These are phyloP conservation scores for Nibea albiflora DNA, from an alignment of 2,113 vertebrate genomes.

Conservation along the genomic window DNA sequence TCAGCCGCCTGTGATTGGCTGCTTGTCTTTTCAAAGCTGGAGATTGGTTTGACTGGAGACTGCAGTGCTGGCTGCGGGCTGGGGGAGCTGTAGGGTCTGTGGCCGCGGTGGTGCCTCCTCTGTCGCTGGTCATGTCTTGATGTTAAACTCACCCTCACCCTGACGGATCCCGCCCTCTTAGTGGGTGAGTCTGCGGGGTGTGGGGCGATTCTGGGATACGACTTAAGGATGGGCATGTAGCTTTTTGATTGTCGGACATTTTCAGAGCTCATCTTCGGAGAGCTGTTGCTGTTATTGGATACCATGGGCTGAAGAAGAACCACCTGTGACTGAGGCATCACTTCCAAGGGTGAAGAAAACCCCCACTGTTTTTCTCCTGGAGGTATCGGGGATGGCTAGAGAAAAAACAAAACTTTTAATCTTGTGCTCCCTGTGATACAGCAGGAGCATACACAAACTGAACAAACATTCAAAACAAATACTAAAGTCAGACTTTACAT, in stretches of 20 bases:
- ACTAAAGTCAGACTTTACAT: background rate
- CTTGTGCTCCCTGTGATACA: background rate
- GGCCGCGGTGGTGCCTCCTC: slow-evolving; percentile 56
- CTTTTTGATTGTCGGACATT: slow-evolving; percentile 83
- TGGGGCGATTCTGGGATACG: slow-evolving; percentile 91
- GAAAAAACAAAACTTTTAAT: slow-evolving; percentile 10
- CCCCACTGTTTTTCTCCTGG: slow-evolving; percentile 87
- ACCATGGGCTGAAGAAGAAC: slow-evolving; percentile 88
- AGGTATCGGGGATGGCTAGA: slow-evolving; percentile 65
- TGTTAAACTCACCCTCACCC: slow-evolving; percentile 41
- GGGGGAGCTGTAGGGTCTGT: slow-evolving; percentile 49
- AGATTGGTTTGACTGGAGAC: slow-evolving; percentile 17
- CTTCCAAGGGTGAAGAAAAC: slow-evolving; percentile 87
- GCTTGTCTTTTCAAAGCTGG: slow-evolving; percentile 37
- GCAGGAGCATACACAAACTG: background rate
- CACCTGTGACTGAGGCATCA: slow-evolving; percentile 90
- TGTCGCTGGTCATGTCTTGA: slow-evolving; percentile 60
- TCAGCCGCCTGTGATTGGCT: slow-evolving; percentile 13
- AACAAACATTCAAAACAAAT: background rate
- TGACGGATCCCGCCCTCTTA: slow-evolving; percentile 62
- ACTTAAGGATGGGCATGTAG: slow-evolving; percentile 88
- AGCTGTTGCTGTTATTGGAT: slow-evolving; percentile 73
- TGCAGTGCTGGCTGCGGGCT: slow-evolving; percentile 37
- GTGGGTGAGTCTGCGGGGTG: slow-evolving; percentile 82
- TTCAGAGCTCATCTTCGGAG: slow-evolving; percentile 73